Evolutionary conservation across 2,888 invertebrate species (phyloP).

Genomic region (Morpho achilles): DNA sequence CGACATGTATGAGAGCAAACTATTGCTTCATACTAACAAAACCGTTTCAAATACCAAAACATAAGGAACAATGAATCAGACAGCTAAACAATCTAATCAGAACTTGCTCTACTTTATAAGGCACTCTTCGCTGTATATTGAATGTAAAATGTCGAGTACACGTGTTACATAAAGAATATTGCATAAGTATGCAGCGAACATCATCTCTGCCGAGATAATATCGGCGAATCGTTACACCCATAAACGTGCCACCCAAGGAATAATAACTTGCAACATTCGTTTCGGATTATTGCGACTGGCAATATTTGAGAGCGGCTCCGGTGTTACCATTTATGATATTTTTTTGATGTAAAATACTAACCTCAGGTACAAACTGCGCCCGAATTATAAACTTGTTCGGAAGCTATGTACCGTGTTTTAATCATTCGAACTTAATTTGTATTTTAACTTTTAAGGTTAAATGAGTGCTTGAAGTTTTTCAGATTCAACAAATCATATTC

Average conservation of each 20-base stretch:
- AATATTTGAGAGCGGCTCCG: constrained; percentile 23
- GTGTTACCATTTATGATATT: constrained; percentile 20
- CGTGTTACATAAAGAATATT: constrained; percentile 22
- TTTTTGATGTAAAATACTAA: too few species aligned
- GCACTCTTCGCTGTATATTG: constrained; percentile 18
- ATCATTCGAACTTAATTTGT: too few species aligned
- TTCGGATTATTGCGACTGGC: constrained; percentile 28
- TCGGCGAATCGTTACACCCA: constrained; percentile 13
- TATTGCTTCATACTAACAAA: neutral
- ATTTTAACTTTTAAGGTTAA: too few species aligned
- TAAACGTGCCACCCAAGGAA: constrained; percentile 11
- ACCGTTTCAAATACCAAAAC: constrained; percentile 7
- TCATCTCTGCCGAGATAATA: constrained; percentile 20
- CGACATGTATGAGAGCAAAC: too few species aligned
- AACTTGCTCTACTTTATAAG: constrained; percentile 20
- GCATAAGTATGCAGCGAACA: constrained; percentile 26
- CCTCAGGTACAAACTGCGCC: too few species aligned
- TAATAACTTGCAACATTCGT: constrained; percentile 14
- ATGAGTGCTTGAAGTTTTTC: too few species aligned
- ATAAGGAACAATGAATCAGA: constrained; percentile 25
- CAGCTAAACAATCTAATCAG: constrained; percentile 22
- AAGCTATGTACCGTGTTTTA: too few species aligned
- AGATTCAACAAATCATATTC: too few species aligned
- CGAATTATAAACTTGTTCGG: too few species aligned
- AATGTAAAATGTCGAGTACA: constrained; percentile 22